A percentile compares a stretch with the other conserved stretches of the same genome.
These are phyloP conservation scores for Seriola dumerili DNA, from an alignment of 2,113 vertebrate genomes.

Conservation along the genomic window DNA sequence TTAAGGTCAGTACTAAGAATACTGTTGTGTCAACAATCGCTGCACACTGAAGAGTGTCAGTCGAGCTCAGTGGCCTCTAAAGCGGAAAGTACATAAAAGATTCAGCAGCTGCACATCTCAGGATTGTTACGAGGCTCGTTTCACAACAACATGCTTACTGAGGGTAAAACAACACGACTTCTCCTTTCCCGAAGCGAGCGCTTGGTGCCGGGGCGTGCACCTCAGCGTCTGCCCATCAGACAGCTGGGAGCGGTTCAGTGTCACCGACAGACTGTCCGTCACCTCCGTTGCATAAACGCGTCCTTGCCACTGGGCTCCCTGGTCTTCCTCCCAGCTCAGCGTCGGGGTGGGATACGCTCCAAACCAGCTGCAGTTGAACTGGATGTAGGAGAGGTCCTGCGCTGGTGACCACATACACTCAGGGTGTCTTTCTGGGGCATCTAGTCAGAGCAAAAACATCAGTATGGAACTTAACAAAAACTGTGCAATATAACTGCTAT, in stretches of 20 bases:
- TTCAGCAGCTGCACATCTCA: slow-evolving; percentile 22
- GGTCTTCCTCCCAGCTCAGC: slow-evolving; percentile 85
- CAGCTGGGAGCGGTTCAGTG: slow-evolving; percentile 83
- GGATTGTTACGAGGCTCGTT: slow-evolving; percentile 6
- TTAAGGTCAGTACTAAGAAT: neutral
- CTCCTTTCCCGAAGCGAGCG: slow-evolving; percentile 28
- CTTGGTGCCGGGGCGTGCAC: slow-evolving; percentile 83
- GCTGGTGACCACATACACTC: slow-evolving; percentile 82
- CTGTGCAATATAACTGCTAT: neutral
- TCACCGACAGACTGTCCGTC: slow-evolving; percentile 75
- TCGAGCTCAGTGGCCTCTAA: slow-evolving; percentile 23
- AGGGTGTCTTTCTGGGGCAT: slow-evolving; percentile 78
- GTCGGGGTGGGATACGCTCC: slow-evolving; percentile 88
- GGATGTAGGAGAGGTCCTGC: slow-evolving; percentile 44
- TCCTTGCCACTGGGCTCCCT: neutral
- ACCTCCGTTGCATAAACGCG: neutral
- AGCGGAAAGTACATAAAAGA: slow-evolving; percentile 48
- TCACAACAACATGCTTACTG: slow-evolving; percentile 83
- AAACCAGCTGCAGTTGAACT: slow-evolving; percentile 89
- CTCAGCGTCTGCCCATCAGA: slow-evolving; percentile 82
- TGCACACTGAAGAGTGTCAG: slow-evolving; percentile 1
- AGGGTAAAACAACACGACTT: slow-evolving; percentile 85
- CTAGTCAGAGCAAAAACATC: slow-evolving; percentile 72
- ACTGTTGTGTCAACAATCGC: neutral
- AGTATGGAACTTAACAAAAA: neutral